A percentile compares a stretch with the other conserved stretches of the same genome.
Conservation (phyloP, 2,888 invertebrate species). For the Apantesis nais region DNA sequence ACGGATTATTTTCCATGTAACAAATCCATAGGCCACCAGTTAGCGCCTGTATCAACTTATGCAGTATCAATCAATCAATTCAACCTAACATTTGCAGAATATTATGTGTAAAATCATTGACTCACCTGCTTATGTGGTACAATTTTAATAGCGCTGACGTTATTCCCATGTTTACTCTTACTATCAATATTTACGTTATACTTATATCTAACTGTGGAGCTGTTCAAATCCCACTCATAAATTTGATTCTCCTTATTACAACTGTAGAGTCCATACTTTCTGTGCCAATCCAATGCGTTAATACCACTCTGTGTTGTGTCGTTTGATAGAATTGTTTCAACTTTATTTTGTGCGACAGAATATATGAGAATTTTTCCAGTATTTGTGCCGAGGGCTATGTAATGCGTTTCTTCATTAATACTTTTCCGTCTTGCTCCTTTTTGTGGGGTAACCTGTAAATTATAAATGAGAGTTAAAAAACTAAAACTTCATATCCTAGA, state of each 20-base stretch:
- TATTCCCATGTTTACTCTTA: constrained; percentile 85
- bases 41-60: too few relatives aligned
- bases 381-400: constrained; percentile 90
- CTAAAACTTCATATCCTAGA: too few relatives aligned
- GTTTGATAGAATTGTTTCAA: constrained; percentile 84
- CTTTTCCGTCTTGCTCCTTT: constrained; percentile 59
- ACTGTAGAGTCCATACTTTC: constrained; percentile 81
- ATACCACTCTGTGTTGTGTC: constrained; percentile 66
- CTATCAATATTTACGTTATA: constrained; percentile 86
- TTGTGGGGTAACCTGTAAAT: constrained; percentile 35
- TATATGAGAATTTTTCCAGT: constrained; percentile 90
- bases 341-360: constrained; percentile 87
- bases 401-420: constrained; percentile 66
- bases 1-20: too few relatives aligned
- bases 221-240: constrained; percentile 84
- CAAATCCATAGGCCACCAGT: too few relatives aligned
- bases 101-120: constrained; percentile 20
- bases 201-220: constrained; percentile 79
- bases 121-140: constrained; percentile 83
- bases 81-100: too few relatives aligned
- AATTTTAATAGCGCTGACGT: constrained; percentile 87
- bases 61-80: too few relatives aligned
- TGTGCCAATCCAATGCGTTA: constrained; percentile 85
- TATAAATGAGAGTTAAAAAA: neutral
- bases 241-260: constrained; percentile 83